Conservation (phyloP, 1,140 invertebrate species). For the Panagrolaimus sp. region DNA sequence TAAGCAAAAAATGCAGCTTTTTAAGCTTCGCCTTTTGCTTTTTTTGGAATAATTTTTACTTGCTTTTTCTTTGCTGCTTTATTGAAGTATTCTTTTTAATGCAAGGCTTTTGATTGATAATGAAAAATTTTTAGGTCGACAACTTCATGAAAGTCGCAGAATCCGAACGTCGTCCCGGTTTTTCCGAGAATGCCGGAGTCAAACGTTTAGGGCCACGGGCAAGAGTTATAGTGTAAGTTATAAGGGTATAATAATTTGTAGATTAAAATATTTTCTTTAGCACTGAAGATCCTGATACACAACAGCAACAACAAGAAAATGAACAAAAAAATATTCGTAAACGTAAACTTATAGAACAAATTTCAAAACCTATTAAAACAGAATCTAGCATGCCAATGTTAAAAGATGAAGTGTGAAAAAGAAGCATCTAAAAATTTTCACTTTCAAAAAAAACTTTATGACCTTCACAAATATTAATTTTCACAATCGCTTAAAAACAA, state of each 20-base stretch:
- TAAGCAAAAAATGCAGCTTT: conserved; percentile 15
- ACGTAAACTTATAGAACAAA: too few relatives aligned
- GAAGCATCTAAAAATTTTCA: too few relatives aligned
- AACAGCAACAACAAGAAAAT: neutral
- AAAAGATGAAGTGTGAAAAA: too few relatives aligned
- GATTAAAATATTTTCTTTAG: neutral
- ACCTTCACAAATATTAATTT: too few relatives aligned
- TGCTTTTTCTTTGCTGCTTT: neutral
- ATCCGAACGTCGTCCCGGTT: conserved; percentile 27
- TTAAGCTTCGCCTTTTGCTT: neutral
- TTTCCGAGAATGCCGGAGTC: conserved; percentile 1
- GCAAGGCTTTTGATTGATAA: conserved; percentile 6
- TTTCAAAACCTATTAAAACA: too few relatives aligned
- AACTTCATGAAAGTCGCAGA: conserved; percentile 53
- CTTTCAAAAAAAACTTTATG: too few relatives aligned
- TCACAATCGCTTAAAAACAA: too few relatives aligned
- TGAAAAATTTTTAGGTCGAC: conserved; percentile 40
- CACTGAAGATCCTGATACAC: neutral
- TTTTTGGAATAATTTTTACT: conserved; percentile 6
- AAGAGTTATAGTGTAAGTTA: conserved; percentile 22
- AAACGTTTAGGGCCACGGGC: conserved; percentile 20
- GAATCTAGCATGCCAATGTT: too few relatives aligned
- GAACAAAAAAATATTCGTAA: too few relatives aligned
- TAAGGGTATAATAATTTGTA: neutral
- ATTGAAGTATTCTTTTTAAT: neutral